A percentile compares a stretch with the other conserved stretches of the same genome.
phyloP scores from a whole-genome alignment of 2,797 vertebrate genomes.

The Rhabdophis nuchalis region DNA sequence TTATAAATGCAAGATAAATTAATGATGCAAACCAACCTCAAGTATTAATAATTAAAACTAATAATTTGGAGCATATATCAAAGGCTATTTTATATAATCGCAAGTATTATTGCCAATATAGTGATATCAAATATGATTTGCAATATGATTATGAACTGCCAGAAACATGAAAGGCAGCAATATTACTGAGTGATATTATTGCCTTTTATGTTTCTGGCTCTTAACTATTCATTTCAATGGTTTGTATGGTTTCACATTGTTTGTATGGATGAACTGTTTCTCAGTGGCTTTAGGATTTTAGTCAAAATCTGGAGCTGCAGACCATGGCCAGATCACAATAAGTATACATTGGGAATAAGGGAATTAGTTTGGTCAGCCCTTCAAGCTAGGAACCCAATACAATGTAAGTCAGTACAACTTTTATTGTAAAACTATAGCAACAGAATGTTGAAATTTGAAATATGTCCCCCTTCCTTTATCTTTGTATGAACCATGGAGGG shows the following conservation, averaged over 20 bases:
- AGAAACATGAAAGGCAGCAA: too few relatives aligned
- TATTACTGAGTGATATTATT: not conserved
- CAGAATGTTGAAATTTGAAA: not conserved
- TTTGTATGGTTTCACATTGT: not conserved
- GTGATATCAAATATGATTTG: not conserved
- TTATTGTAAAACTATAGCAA: not conserved
- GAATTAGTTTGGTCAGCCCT: not conserved
- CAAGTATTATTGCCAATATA: not conserved
- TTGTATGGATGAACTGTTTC: not conserved
- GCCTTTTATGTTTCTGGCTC: not conserved
- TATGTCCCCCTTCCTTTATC: not conserved
- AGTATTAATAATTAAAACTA: constrained; percentile 12
- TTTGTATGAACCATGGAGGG: not conserved
- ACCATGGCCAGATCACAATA: not conserved
- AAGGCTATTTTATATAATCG: not conserved
- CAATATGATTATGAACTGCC: not conserved
- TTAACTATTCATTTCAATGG: not conserved
- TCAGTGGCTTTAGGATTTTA: not conserved
- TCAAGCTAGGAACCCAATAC: not conserved
- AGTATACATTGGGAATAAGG: not conserved
- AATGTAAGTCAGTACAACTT: not conserved
- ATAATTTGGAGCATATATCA: not conserved
- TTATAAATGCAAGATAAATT: not conserved
- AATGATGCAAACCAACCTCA: not conserved
- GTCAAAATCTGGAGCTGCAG: not conserved